phyloP scores from a whole-genome alignment of 2,888 invertebrate species.

The Drosophila nr. fundita region DNA sequence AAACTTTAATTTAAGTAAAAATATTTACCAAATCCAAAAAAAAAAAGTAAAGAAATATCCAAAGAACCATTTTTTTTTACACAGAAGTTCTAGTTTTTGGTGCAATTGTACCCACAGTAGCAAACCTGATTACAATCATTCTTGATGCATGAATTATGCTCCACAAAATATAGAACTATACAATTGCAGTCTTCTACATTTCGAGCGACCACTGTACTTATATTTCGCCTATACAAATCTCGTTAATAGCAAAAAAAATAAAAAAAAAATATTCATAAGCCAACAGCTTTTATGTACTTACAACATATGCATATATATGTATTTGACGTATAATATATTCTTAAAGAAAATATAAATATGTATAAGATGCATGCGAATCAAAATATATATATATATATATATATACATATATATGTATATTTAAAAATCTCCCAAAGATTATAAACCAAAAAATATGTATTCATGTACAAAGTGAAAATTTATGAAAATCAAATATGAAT shows the following conservation, averaged over 20 bases:
- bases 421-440: conserved; percentile 8
- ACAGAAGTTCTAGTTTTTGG: neutral
- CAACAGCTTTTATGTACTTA: conserved; percentile 23
- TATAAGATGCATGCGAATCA: conserved; percentile 47
- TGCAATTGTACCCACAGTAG: neutral
- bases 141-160: neutral
- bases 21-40: neutral
- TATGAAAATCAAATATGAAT: conserved; percentile 42
- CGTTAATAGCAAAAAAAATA: conserved; percentile 6
- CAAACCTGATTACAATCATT: neutral
- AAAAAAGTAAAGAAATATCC: neutral
- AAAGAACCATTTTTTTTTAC: neutral
- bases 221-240: conserved; percentile 21
- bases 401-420: neutral
- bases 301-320: conserved; percentile 22
- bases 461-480: conserved; percentile 63
- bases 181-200: neutral
- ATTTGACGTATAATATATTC: conserved; percentile 10
- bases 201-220: conserved; percentile 22
- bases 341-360: conserved; percentile 18
- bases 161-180: neutral
- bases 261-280: conserved; percentile 23
- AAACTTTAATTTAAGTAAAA: neutral
- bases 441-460: conserved; percentile 24
- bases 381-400: conserved; percentile 17